Evolutionary conservation across 1,140 invertebrate genomes (phyloP), one percentile per base, ranked within the genome.

Genomic region (Whitmania pigra): DNA sequence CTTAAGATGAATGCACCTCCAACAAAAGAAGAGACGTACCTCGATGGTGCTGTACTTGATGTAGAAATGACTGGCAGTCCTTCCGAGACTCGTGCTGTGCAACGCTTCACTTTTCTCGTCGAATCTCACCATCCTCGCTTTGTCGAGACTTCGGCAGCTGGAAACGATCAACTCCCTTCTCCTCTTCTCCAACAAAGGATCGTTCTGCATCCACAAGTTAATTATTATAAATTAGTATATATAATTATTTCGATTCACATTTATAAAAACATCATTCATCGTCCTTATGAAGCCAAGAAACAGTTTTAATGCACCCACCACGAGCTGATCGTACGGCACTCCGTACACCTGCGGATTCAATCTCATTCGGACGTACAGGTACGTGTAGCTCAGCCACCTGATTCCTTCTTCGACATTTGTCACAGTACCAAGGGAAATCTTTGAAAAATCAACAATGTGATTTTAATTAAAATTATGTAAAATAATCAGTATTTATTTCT

Each of bases 311-410:
- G 43, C 13, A 11, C 43, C 13, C 15, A 49, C 43, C 9, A 17
- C 43, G 15, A 90, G 82, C 69, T 88, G 86, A 31, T 84, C 81
- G 78, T 88, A 88, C 25, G 87, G 86, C 43, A 96, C 86, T 6
- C 94, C 94, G 82, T 97, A 97, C 0, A 88, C 89, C 76, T 90
- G 87, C 22, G 93, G 93, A 86, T 99, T 99, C 67, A 89, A 87
- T 75, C 88, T 86, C 89, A 98, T 97, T 77, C 97, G 86, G 0
- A 97, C 90, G 83, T 89, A 95, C 3, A 98, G 82, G 81, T 99
- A 99, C 0, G 94, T 97, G 77, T 97, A 99, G 78, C 91, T 94
- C 0, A 99, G 81, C 97, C 97, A 99, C 80, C 93, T 89, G 0
- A 98, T 90, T 0, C 93, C 97, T 84, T 99, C 97, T 57, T 92